Evolutionary conservation across 2,113 vertebrate species (phyloP), one percentile per base, ranked within the genome.

Genomic region (Lagopus leucura): DNA sequence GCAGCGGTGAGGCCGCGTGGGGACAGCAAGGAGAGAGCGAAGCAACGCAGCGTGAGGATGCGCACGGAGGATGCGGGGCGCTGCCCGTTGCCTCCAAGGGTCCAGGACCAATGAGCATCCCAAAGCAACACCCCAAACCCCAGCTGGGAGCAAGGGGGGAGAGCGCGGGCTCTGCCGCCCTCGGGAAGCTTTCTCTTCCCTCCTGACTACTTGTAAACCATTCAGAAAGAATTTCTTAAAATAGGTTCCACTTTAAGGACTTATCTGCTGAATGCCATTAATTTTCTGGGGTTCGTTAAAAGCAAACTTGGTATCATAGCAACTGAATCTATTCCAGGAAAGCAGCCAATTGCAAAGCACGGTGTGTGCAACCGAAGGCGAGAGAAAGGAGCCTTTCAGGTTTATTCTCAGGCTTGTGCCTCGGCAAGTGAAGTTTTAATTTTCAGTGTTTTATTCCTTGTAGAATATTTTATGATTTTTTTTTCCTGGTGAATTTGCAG

Each of bases 261-360:
- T 95, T 96, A 86, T 89, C 96, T 93, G 81, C 96, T 92, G 94
- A 96, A 96, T 95, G n/a, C 95, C 97, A 97, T 97, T 97, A 95
- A 96, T 97, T 97, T 97, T 96, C 95, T 95, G 94, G 94, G 94
- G 91, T 97, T 97, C 96, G 93, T 97, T 97, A 97, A 95, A 94
- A 96, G 92, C 94, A 96, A 96, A 96, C 94, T 95, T 97, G 95
- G 97, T 97, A 92, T 97, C 96, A 92, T 97, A 94, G 96, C 97
- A 97, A 96, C 94, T 83, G 95, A 79, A 94, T 86, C 94, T 95
- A 75, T 94, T 93, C 82, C 95, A 55, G 92, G 94, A 95, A 77
- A 88, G 90, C 92, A 92, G 95, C 93, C 96, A 96, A 96, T 93
- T 77, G 93, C 92, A 3, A 84, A 32, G 71, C 45, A 4, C 50